phyloP scores from a whole-genome alignment of 2,113 vertebrate genomes.

The Percina caprodes region DNA sequence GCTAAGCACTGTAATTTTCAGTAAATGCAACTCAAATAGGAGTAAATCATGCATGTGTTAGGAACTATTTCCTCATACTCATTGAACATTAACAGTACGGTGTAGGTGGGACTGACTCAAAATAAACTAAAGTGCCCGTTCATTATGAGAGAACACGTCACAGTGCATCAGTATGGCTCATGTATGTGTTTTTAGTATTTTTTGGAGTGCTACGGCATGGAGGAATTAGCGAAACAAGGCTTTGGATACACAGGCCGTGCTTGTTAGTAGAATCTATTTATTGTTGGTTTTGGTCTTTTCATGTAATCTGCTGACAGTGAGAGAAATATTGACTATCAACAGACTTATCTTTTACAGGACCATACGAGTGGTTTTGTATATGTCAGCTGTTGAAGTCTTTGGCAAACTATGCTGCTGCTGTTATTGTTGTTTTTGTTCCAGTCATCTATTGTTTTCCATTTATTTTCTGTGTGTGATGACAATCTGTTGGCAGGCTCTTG shows the following conservation, averaged over 20 bases:
- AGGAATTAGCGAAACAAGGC: not conserved
- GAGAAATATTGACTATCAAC: not conserved
- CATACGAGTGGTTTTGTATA: not conserved
- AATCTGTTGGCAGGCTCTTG: slow-evolving; percentile 11
- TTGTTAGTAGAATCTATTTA: not conserved
- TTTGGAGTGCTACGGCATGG: not conserved
- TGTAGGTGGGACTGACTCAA: not conserved
- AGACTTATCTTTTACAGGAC: not conserved
- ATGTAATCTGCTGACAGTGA: not conserved
- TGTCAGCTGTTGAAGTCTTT: not conserved
- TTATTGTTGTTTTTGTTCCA: not conserved
- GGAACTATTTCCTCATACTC: not conserved
- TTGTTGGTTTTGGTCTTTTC: not conserved
- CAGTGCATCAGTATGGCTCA: not conserved
- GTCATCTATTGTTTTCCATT: slow-evolving; percentile 7
- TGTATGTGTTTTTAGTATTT: not conserved
- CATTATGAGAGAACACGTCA: not conserved
- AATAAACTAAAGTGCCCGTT: not conserved
- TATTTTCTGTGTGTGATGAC: not conserved
- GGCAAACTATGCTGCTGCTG: not conserved
- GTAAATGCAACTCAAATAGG: not conserved
- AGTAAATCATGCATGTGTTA: not conserved
- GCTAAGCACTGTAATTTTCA: too few relatives aligned
- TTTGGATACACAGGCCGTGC: not conserved
- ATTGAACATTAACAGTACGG: not conserved